Percentiles rank a stretch among this genome's conserved stretches.
phyloP scores from a whole-genome alignment of 2,113 vertebrate genomes.

The Clupea harengus region DNA sequence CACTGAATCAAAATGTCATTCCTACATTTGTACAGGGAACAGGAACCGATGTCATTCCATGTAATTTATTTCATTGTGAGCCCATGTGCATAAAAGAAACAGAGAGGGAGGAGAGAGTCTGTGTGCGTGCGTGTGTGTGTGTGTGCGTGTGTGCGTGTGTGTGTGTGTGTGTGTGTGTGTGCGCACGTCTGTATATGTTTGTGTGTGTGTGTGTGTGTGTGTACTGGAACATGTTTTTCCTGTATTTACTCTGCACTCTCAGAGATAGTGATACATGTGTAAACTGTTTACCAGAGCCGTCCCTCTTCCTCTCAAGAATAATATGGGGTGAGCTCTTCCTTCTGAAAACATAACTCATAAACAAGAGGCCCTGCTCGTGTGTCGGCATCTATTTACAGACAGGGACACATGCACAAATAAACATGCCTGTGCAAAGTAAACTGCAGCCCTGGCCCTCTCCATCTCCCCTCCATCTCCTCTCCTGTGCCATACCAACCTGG shows the following conservation, averaged over 20 bases:
- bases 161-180: not conserved
- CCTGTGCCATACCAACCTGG: constrained; percentile 12
- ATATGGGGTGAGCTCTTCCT: constrained; percentile 37
- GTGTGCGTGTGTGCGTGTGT: not conserved
- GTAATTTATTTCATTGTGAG: not conserved
- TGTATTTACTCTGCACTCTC: constrained; percentile 50
- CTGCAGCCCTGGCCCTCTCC: not conserved
- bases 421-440: constrained; percentile 39
- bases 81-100: not conserved
- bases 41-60: no score
- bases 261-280: constrained; percentile 49
- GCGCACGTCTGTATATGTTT: not conserved
- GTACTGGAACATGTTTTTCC: constrained; percentile 37
- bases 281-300: constrained; percentile 47
- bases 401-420: constrained; percentile 37
- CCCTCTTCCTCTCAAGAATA: constrained; percentile 39
- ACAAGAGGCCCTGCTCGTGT: constrained; percentile 30
- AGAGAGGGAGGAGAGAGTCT: constrained; percentile 20
- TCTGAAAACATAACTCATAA: constrained; percentile 38
- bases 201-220: not conserved
- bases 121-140: not conserved
- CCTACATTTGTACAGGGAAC: no score
- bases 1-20: no score
- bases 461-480: not conserved
- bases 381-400: constrained; percentile 43